phyloP scores from a whole-genome alignment of 2,113 vertebrate species.

The Bothrops jararaca region DNA sequence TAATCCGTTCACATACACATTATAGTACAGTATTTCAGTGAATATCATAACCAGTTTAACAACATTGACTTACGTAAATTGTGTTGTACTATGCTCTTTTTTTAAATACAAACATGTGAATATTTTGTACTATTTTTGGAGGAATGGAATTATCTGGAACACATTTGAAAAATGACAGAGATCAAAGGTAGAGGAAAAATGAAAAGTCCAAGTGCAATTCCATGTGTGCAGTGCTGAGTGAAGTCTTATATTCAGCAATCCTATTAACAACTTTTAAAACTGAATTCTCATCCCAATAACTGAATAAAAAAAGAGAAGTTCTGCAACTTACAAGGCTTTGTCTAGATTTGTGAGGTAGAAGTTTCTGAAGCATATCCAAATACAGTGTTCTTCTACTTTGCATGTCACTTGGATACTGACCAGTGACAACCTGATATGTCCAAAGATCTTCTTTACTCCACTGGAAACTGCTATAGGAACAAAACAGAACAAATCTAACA shows the following conservation, averaged over 20 bases:
- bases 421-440: slow-evolving; percentile 74
- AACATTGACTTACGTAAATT: neutral
- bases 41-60: neutral
- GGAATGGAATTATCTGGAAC: neutral
- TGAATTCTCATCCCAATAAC: fast-evolving
- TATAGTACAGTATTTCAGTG: neutral
- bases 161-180: neutral
- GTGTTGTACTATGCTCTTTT: neutral
- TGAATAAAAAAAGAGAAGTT: neutral
- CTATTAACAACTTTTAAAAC: neutral
- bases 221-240: too few relatives aligned
- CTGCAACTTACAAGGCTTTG: slow-evolving; percentile 80
- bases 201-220: neutral
- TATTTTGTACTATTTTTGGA: neutral
- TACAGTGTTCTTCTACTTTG: slow-evolving; percentile 77
- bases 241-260: neutral
- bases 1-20: neutral
- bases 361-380: slow-evolving; percentile 82
- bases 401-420: slow-evolving; percentile 76
- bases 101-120: neutral
- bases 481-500: neutral
- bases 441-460: slow-evolving; percentile 82
- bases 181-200: neutral
- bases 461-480: slow-evolving; percentile 70
- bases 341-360: slow-evolving; percentile 79